Base-by-base conservation (phyloP, 2,113 vertebrate species). In the Excalfactoria chinensis region DNA sequence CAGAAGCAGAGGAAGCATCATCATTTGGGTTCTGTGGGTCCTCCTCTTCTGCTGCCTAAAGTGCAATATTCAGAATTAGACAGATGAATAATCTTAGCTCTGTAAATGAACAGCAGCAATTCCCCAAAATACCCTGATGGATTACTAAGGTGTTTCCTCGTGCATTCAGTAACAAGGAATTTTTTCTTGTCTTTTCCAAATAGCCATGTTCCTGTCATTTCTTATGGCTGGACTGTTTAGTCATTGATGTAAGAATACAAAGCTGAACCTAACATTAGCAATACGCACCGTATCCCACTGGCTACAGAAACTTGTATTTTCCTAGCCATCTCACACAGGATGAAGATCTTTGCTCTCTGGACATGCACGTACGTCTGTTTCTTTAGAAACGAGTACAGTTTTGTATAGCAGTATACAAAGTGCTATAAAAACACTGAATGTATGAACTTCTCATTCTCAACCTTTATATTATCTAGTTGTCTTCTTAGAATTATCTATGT, bases 1-100 rank as follows among this genome's bases (percentile, higher is more conserved):
- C 98, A 2, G 98, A 99, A 91, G 98, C 98, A 59, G 98, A 95
- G 2, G 99, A 99, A 97, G 97, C 89, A 97, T 99, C 98, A 40
- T 99, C 99, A 51, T 98, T 98, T 3, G 97, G 97, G 56, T 97
- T 98, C 44, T 98, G 98, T 9, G 90, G 88, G 78, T 98, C 97
- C 23, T 99, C 99, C 53, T 99, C 99, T 94, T 99, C 99, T 86
- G 97, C 93, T 73, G 98, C 97, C 99, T 99, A 93, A 32, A 84
- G 87, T 94, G 59, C 88, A 96, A 96, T 81, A 73, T 58, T 84
- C 59, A 69, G 73, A 70, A 20, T 78, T 43, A 15, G 16, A 60
- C 49, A 7, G 3, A n/a, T 74, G 11, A 76, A 43, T 48, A 19
- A 84, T 37, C 48, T 51, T 25, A 86, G 80, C 48, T 60, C 48